Percentiles rank a stretch among this genome's conserved stretches.
These are phyloP conservation scores for Myoxocephalus aenaeus DNA, from an alignment of 2,797 vertebrate species.

Conservation along the genomic window DNA sequence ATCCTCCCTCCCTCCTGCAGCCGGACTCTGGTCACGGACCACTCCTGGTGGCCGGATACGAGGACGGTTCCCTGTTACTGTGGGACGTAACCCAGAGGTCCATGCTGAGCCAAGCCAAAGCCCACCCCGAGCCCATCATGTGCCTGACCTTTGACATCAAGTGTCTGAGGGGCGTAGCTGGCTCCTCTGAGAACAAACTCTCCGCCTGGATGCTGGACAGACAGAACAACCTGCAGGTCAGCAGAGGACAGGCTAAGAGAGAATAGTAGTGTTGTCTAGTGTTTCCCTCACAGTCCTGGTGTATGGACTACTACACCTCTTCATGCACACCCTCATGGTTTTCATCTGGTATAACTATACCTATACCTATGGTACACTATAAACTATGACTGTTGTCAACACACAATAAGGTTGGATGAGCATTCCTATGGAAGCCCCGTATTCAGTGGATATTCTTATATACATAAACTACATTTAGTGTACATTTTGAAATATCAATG, in stretches of 20 bases:
- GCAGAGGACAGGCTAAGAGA: conserved; percentile 52
- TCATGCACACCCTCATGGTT: background rate
- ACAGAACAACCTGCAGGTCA: conserved; percentile 94
- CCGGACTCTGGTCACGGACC: conserved; percentile 81
- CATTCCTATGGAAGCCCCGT: background rate
- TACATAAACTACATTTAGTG: background rate
- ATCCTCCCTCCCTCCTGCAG: conserved; percentile 72
- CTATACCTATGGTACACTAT: too few relatives aligned
- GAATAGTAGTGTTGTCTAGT: background rate
- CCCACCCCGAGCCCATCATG: conserved; percentile 93
- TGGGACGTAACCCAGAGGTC: conserved; percentile 91
- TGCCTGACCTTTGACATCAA: conserved; percentile 92
- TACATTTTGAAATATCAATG: background rate
- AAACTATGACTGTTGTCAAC: background rate
- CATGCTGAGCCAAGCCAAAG: conserved; percentile 82
- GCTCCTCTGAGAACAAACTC: conserved; percentile 92
- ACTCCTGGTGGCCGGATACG: conserved; percentile 92
- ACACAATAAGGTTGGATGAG: too few relatives aligned
- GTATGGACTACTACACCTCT: background rate
- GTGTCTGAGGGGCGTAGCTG: conserved; percentile 89
- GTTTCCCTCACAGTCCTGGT: background rate
- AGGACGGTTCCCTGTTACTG: conserved; percentile 93
- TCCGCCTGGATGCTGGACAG: conserved; percentile 90
- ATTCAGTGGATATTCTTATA: background rate
- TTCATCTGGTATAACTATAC: background rate